Base-by-base conservation (phyloP, 1,140 invertebrate genomes). In the Sitophilus oryzae region DNA sequence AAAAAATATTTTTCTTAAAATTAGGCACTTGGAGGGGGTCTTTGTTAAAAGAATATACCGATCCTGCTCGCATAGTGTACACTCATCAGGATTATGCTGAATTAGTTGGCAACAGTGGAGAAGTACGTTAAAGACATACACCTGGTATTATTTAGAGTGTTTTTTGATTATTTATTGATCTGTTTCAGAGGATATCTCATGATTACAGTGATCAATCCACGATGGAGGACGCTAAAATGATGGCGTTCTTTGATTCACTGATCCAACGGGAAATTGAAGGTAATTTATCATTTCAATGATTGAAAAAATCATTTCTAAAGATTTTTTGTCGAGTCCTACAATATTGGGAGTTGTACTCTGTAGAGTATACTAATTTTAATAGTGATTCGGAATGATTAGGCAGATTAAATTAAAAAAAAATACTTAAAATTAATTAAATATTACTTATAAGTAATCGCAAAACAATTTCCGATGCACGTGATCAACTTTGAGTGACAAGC, bases 221-320 rank as follows among this genome's bases (percentile, higher is more conserved):
- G 0, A 80, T 83, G 35, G 93, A 96, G 74, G 93, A 96, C 74
- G 85, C 89, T 1, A 79, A 90, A 40, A 96, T 96, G 93, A 89
- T 96, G 84, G 93, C 93, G 16, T 96, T 96, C 72, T 96, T 96
- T 66, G 93, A 96, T 74, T 92, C 90, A 2, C 71, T 96, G 1
- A 88, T 96, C 6, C 91, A 95, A 70, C 79, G 88, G 15, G 91
- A 95, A 71, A 82, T 93, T 36, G 89, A 93, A 71, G 86, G 82
- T 11, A 44, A 15, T n/a, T 11, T 44, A 9, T 15, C 15, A 9
- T 16, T 16, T 40, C 6, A 40, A 5, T 40, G n/a, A n/a, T n/a
- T n/a, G n/a, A n/a, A n/a, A n/a, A n/a, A n/a, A n/a, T n/a, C n/a
- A n/a, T n/a, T n/a, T n/a, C n/a, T n/a, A n/a, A n/a, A n/a, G n/a